Conservation (phyloP, 1,140 invertebrate species). For the Diprion similis region DNA sequence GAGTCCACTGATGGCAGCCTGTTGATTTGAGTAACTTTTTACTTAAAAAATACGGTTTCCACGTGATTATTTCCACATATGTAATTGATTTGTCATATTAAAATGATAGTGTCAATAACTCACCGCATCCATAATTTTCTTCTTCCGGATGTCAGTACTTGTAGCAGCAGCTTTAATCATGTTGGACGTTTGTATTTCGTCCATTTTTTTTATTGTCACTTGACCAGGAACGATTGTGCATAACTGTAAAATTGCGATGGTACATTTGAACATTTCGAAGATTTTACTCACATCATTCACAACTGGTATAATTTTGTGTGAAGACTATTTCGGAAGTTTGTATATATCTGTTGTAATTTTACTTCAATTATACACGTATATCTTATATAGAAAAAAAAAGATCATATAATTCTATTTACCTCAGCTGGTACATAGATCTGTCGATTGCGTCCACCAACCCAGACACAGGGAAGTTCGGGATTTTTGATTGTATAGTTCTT, state of each 20-base stretch:
- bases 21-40: too few species aligned
- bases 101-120: slow-evolving; percentile 26
- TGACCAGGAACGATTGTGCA: slow-evolving; percentile 69
- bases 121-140: slow-evolving; percentile 69
- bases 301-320: slow-evolving; percentile 14
- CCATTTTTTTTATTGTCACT: slow-evolving; percentile 62
- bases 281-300: slow-evolving; percentile 23
- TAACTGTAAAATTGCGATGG: slow-evolving; percentile 48
- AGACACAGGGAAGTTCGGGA: slow-evolving; percentile 68
- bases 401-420: slow-evolving; percentile 31
- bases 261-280: neutral
- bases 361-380: neutral
- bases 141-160: slow-evolving; percentile 63
- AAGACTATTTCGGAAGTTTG: neutral
- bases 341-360: slow-evolving; percentile 1
- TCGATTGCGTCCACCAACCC: slow-evolving; percentile 64
- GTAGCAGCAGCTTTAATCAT: slow-evolving; percentile 75
- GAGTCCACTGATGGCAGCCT: too few species aligned
- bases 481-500: slow-evolving; percentile 62
- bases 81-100: neutral
- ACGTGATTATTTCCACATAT: too few species aligned
- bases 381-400: too few species aligned
- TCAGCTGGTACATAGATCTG: slow-evolving; percentile 45
- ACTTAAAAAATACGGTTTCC: too few species aligned
- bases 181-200: slow-evolving; percentile 65